Evolutionary conservation across 2,888 invertebrate genomes (phyloP).

Genomic region (Tyria jacobaeae): DNA sequence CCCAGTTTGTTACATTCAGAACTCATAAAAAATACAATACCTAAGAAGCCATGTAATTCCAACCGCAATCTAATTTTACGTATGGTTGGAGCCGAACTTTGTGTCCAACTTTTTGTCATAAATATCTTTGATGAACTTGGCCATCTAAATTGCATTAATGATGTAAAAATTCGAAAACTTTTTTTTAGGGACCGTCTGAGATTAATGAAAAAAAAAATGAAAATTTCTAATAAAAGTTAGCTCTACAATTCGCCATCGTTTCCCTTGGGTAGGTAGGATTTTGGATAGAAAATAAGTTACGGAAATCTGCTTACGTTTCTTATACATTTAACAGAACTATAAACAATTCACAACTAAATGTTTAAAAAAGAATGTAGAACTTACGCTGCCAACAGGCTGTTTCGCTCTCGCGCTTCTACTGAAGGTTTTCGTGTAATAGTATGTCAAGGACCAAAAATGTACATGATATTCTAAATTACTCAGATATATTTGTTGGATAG

Average conservation of each 20-base stretch:
- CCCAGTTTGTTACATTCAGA: constrained; percentile 37
- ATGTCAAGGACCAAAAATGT: no score
- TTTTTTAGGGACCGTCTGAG: constrained; percentile 2
- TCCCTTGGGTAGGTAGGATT: constrained; percentile 4
- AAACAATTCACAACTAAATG: no score
- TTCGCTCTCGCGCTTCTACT: neutral
- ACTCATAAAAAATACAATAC: constrained; percentile 46
- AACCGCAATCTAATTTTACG: constrained; percentile 66
- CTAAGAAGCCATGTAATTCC: constrained; percentile 59
- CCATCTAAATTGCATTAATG: constrained; percentile 24
- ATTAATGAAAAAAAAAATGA: constrained; percentile 17
- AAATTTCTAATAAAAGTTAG: constrained; percentile 17
- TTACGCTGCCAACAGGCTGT: neutral
- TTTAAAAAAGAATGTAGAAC: no score
- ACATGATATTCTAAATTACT: no score
- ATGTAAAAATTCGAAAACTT: constrained; percentile 23
- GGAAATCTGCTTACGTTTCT: neutral
- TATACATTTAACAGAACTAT: no score
- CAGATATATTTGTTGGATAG: no score
- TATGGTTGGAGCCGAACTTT: constrained; percentile 55
- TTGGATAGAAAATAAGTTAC: neutral
- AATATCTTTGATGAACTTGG: constrained; percentile 40
- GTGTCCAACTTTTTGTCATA: constrained; percentile 38
- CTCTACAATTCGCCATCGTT: neutral
- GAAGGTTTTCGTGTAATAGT: no score